These are phyloP conservation scores for Zeus faber DNA, from an alignment of 2,113 vertebrate genomes.

Conservation along the genomic window DNA sequence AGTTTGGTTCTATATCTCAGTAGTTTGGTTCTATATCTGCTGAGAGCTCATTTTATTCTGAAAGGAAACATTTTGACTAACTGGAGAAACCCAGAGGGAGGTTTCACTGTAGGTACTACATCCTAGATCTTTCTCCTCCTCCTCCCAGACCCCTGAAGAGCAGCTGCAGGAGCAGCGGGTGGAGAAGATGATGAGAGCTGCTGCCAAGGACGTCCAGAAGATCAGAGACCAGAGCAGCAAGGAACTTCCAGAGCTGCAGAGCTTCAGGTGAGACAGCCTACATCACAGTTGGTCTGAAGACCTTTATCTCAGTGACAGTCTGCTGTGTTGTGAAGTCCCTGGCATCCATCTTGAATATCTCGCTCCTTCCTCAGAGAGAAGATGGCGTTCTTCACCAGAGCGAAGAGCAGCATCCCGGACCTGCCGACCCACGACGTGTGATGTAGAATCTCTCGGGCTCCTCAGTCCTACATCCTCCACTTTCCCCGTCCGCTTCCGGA, in stretches of 20 bases:
- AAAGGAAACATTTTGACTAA: no score
- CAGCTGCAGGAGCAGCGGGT: slow-evolving; percentile 85
- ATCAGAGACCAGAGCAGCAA: slow-evolving; percentile 90
- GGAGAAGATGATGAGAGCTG: slow-evolving; percentile 93
- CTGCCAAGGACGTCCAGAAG: slow-evolving; percentile 93
- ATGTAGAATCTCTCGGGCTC: no score
- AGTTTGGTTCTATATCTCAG: no score
- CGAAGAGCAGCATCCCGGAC: slow-evolving; percentile 84
- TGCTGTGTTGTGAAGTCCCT: no score
- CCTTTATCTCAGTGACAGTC: no score
- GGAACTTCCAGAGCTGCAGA: slow-evolving; percentile 91
- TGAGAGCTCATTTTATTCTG: no score
- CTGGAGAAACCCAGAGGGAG: no score
- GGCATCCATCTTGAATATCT: neutral
- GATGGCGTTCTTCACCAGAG: slow-evolving; percentile 97
- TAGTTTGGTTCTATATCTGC: no score
- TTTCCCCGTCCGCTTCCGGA: no score
- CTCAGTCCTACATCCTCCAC: no score
- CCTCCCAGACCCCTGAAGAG: slow-evolving; percentile 79
- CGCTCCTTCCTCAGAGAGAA: slow-evolving; percentile 82
- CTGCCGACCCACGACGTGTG: slow-evolving; percentile 91
- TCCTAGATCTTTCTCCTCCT: neutral
- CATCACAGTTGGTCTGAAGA: no score
- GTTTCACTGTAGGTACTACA: neutral
- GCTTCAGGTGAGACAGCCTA: slow-evolving; percentile 83